A percentile compares a stretch with the other conserved stretches of the same genome.
Conservation (phyloP, 1,140 invertebrate species). For the Coptotermes formosanus region DNA sequence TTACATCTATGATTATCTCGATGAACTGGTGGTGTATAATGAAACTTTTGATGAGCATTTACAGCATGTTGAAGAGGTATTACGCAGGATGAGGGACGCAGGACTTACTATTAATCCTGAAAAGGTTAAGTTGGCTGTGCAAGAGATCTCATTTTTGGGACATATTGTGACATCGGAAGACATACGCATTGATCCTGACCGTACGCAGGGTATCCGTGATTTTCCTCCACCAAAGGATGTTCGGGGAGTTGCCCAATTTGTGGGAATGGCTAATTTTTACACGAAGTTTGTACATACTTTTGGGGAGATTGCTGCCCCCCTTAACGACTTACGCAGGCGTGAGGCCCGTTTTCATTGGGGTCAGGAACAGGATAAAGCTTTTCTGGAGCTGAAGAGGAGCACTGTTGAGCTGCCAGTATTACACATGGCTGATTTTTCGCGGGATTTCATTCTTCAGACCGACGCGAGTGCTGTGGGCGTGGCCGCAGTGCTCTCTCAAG, state of each 20-base stretch:
- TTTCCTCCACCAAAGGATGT: slow-evolving; percentile 30
- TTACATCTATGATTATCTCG: slow-evolving; percentile 39
- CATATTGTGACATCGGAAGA: slow-evolving; percentile 22
- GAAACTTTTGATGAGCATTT: slow-evolving; percentile 35
- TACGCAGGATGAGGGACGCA: slow-evolving; percentile 30
- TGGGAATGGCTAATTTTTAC: slow-evolving; percentile 2
- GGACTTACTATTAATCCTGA: slow-evolving; percentile 35
- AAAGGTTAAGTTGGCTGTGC: slow-evolving; percentile 33
- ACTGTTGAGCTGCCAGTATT: too few relatives aligned
- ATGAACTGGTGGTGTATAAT: slow-evolving; percentile 41
- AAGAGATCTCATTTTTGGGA: slow-evolving; percentile 27
- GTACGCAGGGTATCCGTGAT: slow-evolving; percentile 26
- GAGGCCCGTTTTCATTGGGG: too few relatives aligned
- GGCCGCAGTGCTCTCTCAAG: too few relatives aligned
- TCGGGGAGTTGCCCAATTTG: background rate
- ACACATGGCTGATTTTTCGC: too few relatives aligned
- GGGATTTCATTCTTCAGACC: too few relatives aligned
- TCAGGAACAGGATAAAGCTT: too few relatives aligned
- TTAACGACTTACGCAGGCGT: too few relatives aligned
- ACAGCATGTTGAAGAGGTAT: slow-evolving; percentile 35
- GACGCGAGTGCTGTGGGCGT: too few relatives aligned
- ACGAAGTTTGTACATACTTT: too few relatives aligned
- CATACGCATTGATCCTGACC: slow-evolving; percentile 27
- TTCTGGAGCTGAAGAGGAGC: too few relatives aligned
- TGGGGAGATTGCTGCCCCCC: too few relatives aligned